phyloP scores from a whole-genome alignment of 2,797 vertebrate genomes.

The Numenius phaeopus region DNA sequence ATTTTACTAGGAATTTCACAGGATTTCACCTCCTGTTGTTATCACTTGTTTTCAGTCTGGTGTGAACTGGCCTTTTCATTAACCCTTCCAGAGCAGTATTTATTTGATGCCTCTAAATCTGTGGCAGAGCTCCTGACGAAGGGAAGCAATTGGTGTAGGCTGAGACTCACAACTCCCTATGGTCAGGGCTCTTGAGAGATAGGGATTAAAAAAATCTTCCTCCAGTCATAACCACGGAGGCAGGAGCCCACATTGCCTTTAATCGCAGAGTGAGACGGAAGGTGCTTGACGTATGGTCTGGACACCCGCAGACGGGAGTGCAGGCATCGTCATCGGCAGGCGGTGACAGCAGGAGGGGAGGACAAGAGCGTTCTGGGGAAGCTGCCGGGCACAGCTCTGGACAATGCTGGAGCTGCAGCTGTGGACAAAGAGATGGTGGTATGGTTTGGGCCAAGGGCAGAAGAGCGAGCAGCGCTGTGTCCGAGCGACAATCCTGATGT shows the following conservation, averaged over 20 bases:
- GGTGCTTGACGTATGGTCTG: neutral
- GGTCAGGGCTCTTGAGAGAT: neutral
- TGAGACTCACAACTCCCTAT: neutral
- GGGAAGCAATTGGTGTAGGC: neutral
- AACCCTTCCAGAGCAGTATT: neutral
- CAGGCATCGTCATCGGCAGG: fast-evolving
- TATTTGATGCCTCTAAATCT: neutral
- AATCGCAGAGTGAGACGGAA: neutral
- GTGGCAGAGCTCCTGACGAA: neutral
- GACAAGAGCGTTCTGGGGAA: neutral
- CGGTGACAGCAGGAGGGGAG: neutral
- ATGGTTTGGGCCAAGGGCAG: neutral
- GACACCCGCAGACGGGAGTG: fast-evolving
- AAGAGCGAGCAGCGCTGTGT: neutral
- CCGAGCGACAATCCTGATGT: neutral
- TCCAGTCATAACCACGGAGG: neutral
- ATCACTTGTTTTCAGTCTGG: neutral
- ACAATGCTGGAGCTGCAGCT: neutral
- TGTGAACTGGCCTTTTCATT: neutral
- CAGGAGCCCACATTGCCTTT: neutral
- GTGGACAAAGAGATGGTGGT: neutral
- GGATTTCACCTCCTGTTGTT: neutral
- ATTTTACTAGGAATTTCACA: neutral
- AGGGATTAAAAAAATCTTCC: neutral
- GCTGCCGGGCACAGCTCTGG: neutral